Percentiles rank a stretch among this genome's conserved stretches.
Conservation (phyloP, 2,113 vertebrate species). For the Pseudorectes ferrugineus region DNA sequence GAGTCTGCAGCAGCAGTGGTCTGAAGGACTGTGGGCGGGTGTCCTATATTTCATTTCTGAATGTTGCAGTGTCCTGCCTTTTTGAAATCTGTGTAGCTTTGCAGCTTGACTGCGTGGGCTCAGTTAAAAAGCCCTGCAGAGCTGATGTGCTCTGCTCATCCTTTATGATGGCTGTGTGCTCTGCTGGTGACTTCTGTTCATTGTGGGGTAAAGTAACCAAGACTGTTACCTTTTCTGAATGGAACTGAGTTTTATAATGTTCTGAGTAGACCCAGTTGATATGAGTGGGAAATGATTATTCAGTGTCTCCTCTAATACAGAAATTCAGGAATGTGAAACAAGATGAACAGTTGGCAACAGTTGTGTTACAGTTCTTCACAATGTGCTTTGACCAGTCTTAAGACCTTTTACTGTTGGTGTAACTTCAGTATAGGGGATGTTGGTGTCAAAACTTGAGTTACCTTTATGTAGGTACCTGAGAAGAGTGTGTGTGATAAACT, state of each 20-base stretch:
- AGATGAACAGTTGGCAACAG: neutral
- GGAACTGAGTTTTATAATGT: neutral
- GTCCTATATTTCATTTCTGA: slow-evolving; percentile 12
- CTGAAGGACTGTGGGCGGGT: slow-evolving; percentile 5
- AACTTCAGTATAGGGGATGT: neutral
- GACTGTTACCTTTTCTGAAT: neutral
- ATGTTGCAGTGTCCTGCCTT: neutral
- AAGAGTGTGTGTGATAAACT: neutral
- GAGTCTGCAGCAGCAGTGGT: neutral
- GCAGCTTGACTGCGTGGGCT: neutral
- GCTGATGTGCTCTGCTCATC: neutral
- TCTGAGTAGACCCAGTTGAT: neutral
- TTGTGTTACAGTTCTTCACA: neutral
- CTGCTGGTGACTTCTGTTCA: neutral
- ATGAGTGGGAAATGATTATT: neutral
- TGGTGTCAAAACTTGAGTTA: neutral
- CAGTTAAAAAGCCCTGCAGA: neutral
- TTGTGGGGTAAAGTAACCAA: neutral
- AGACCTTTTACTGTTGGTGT: neutral
- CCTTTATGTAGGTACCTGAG: neutral
- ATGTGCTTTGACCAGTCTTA: neutral
- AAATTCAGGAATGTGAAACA: neutral
- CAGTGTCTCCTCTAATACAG: neutral
- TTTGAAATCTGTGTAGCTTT: neutral
- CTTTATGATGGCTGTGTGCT: neutral